phyloP scores from a whole-genome alignment of 2,113 vertebrate species.

The Monarcha castaneiventris region DNA sequence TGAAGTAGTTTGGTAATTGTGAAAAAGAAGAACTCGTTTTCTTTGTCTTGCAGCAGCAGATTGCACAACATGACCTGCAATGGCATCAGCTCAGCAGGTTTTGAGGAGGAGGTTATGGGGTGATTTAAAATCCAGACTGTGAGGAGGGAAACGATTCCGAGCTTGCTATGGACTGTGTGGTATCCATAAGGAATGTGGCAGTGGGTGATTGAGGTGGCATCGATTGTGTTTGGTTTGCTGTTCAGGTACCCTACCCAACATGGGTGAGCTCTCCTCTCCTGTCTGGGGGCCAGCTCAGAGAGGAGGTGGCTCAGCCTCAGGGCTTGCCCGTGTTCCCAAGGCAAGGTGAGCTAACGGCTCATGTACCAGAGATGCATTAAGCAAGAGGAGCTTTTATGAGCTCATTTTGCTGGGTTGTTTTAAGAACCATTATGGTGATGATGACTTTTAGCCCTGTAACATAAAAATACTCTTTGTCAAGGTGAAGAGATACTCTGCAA shows the following conservation, averaged over 20 bases:
- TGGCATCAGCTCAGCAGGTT: background rate
- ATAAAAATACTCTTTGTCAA: background rate
- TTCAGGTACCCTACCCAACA: accelerated
- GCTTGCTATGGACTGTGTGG: background rate
- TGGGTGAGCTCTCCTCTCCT: background rate
- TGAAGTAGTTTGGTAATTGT: constrained; percentile 52
- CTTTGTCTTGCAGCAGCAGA: constrained; percentile 44
- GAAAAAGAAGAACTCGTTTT: constrained; percentile 65
- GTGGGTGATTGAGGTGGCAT: background rate
- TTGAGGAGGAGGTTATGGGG: background rate
- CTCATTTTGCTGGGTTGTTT: background rate
- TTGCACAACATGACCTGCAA: constrained; percentile 33
- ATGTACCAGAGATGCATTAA: background rate
- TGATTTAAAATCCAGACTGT: background rate
- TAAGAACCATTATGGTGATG: background rate
- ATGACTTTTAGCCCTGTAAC: background rate
- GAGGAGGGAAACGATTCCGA: background rate
- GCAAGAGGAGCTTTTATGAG: background rate
- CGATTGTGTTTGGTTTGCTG: background rate
- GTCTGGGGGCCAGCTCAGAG: background rate
- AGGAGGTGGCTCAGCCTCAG: background rate
- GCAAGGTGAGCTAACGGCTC: background rate
- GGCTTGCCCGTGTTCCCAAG: background rate
- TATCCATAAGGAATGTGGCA: background rate
- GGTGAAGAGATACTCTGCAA: background rate